These are phyloP conservation scores for Quiscalus mexicanus DNA, from an alignment of 2,113 vertebrate genomes.

Conservation along the genomic window DNA sequence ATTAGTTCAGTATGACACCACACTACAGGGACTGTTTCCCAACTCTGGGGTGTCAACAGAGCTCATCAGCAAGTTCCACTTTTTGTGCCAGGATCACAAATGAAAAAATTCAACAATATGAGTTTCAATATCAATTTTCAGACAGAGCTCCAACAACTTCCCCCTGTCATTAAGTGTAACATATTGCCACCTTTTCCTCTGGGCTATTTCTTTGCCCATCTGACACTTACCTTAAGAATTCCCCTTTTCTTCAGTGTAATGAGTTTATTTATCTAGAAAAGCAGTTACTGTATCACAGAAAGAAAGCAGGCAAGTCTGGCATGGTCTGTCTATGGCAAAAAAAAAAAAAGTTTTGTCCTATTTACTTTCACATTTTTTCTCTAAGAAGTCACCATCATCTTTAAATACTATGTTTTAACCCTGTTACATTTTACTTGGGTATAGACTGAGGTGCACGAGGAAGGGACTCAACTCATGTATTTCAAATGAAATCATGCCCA, in stretches of 20 bases:
- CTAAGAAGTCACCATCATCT: background rate
- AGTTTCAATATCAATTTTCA: background rate
- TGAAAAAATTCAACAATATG: background rate
- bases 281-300: background rate
- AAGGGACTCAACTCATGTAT: background rate
- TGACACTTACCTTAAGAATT: background rate
- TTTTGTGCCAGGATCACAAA: slow-evolving; percentile 2
- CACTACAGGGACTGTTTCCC: background rate
- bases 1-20: rapidly evolving
- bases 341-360: background rate
- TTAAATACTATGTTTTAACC: background rate
- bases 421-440: background rate
- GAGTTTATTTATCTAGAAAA: background rate
- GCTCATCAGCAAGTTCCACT: background rate
- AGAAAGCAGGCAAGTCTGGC: background rate
- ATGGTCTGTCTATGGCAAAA: background rate
- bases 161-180: background rate
- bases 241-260: background rate
- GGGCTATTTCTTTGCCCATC: background rate
- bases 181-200: background rate
- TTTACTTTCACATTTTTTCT: background rate
- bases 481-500: background rate
- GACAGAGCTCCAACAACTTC: background rate
- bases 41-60: background rate
- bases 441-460: background rate